A percentile compares a stretch with the other conserved stretches of the same genome.
Evolutionary conservation across 2,797 vertebrate species (phyloP).

Genomic region (Smutsia temminckii): DNA sequence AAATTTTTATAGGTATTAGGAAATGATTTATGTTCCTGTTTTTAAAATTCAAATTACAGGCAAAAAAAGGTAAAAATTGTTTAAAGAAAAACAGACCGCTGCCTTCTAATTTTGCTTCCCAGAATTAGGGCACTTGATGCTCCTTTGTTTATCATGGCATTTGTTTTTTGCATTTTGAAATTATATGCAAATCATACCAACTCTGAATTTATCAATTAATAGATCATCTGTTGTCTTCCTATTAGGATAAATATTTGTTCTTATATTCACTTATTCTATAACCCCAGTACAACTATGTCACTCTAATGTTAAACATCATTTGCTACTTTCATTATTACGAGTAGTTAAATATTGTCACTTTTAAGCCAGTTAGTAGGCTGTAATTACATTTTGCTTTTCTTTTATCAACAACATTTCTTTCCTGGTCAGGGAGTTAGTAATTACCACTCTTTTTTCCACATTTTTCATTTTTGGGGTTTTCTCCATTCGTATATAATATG

Average conservation of each 20-base stretch:
- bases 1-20: neutral
- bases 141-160: neutral
- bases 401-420: neutral
- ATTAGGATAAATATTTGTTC: neutral
- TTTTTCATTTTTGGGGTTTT: neutral
- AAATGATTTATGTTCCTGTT: neutral
- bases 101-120: neutral
- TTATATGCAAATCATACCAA: neutral
- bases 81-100: neutral
- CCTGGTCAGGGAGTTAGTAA: neutral
- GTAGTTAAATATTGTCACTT: neutral
- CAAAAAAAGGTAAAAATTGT: neutral
- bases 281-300: neutral
- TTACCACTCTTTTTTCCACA: neutral
- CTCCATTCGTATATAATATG: neutral
- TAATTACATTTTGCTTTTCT: neutral
- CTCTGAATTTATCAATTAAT: neutral
- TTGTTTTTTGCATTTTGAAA: conserved; percentile 41
- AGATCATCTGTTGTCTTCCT: neutral
- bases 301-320: neutral
- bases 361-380: neutral
- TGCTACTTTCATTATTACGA: neutral
- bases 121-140: neutral
- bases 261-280: neutral
- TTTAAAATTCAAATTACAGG: neutral